Evolutionary conservation across 2,888 invertebrate genomes (phyloP), one percentile per base, ranked within the genome.

Genomic region (Hypolimnas misippus): DNA sequence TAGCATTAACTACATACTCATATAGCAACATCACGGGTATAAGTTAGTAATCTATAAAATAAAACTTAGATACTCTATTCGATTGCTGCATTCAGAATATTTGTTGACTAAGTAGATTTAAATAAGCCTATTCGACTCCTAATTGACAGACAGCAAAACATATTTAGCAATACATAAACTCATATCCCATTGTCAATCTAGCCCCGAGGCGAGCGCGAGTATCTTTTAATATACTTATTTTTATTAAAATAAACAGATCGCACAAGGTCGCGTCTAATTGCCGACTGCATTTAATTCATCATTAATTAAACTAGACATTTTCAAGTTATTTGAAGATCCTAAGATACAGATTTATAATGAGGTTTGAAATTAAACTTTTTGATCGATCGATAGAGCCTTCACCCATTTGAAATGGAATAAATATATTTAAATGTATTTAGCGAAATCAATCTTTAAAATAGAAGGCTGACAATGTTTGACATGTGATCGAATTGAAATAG

Each of bases 371-470:
- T 66, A 66, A 64, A 56, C 33, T n/a, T 69, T 73, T 73, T 73
- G 72, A 71, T 75, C 69, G 63, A 73, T 77, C 6, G 74, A 73
- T 71, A 65, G 67, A 69, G 62, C 79, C 79, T 78, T 81, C 76
- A 76, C 72, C 76, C 75, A 63, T 70, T 62, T n/a, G n/a, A n/a
- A n/a, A n/a, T 59, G 59, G 40, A 50, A 33, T 33, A 29, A 31
- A 10, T 51, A 31, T 33, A 31, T 31, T 46, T 51, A 16, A 25
- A 29, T 17, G 14, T 31, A 51, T 16, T 5, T 12, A 51, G 4
- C 2, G 2, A 42, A 19, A 19, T 19, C 7, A 40, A 40, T 40
- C 14, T 16, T 7, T 17, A 16, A 42, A 42, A 42, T 10, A 42
- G 17, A 42, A 19, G 3, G n/a, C n/a, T n/a, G n/a, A n/a, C n/a